These are phyloP conservation scores for Bursaphelenchus okinawaensis DNA, from an alignment of 2,888 invertebrate species.

Conservation along the genomic window DNA sequence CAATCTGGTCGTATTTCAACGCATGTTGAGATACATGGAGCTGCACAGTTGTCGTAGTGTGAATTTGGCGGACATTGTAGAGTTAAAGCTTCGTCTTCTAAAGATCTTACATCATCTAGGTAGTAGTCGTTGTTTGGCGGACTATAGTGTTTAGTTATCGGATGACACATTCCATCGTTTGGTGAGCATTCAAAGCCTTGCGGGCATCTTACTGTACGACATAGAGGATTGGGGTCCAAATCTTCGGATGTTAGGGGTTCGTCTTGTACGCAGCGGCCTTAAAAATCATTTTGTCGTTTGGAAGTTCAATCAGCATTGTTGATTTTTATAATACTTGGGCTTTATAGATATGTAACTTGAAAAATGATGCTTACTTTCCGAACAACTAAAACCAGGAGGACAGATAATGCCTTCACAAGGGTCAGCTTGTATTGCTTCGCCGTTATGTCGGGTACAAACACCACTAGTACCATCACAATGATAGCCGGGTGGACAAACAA, in stretches of 20 bases:
- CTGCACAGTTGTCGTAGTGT: conserved; percentile 20
- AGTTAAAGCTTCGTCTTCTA: not conserved
- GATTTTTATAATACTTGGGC: conserved; percentile 1
- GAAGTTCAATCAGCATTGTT: not conserved
- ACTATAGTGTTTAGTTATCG: not conserved
- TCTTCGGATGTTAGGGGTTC: not conserved
- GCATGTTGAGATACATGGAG: conserved; percentile 24
- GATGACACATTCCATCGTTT: conserved; percentile 16
- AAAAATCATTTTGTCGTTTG: no score
- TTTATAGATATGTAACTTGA: not conserved
- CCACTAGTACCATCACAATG: conserved; percentile 23
- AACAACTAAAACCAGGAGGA: conserved; percentile 17
- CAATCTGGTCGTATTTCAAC: conserved; percentile 23
- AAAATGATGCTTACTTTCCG: not conserved
- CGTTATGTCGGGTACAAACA: conserved; percentile 15
- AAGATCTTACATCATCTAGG: not conserved
- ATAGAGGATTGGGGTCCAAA: not conserved
- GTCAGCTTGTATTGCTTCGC: not conserved
- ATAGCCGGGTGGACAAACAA: conserved; percentile 18
- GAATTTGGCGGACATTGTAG: conserved; percentile 21
- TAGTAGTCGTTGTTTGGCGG: conserved; percentile 1
- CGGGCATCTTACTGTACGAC: conserved; percentile 18
- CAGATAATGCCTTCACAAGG: conserved; percentile 21
- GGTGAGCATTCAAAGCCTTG: conserved; percentile 16
- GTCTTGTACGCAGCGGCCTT: not conserved